Conservation (phyloP, 2,888 invertebrate genomes). For the Scelioninae gen. 1 region DNA sequence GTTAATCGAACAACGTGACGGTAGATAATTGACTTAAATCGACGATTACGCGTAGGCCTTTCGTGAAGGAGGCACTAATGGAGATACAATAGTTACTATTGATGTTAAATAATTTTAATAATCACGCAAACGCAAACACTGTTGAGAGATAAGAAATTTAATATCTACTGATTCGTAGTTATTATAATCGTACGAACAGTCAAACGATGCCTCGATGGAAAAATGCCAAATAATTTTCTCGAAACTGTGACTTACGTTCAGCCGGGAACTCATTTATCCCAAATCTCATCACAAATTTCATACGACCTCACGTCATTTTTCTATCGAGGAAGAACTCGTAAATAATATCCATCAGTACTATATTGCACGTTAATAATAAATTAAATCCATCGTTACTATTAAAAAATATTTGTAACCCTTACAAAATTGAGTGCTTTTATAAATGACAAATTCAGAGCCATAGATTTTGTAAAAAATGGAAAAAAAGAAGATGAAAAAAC, state of each 20-base stretch:
- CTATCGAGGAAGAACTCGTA: conserved; percentile 49
- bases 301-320: conserved; percentile 19
- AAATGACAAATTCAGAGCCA: conserved; percentile 48
- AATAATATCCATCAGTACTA: conserved; percentile 57
- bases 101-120: conserved; percentile 68
- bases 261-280: too few species aligned
- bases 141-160: conserved; percentile 63
- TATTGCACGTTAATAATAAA: conserved; percentile 64
- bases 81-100: conserved; percentile 67
- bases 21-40: conserved; percentile 37
- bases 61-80: conserved; percentile 47
- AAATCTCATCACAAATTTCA: background rate
- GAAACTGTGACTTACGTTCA: too few species aligned
- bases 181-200: conserved; percentile 49
- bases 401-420: conserved; percentile 54
- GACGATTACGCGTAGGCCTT: conserved; percentile 47
- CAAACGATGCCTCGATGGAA: conserved; percentile 49
- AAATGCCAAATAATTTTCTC: too few species aligned
- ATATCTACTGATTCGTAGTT: conserved; percentile 59
- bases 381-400: conserved; percentile 58
- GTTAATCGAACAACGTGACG: conserved; percentile 25
- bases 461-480: conserved; percentile 65
- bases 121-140: conserved; percentile 57
- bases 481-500: background rate
- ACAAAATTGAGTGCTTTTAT: conserved; percentile 58